phyloP scores from a whole-genome alignment of 2,797 vertebrate genomes.

The Pangasius mekongensis region DNA sequence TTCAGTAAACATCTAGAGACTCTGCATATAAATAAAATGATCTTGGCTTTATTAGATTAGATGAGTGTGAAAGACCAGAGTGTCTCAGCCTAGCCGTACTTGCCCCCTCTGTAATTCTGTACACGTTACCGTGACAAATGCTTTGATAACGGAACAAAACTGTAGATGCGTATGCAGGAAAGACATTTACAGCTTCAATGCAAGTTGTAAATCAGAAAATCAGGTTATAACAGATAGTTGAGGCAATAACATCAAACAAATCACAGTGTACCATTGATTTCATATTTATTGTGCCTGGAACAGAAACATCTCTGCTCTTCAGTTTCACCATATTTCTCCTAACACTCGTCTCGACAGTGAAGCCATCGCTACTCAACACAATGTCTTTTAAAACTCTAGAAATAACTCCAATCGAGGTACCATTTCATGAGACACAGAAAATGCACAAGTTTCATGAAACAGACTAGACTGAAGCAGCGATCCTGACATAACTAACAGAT shows the following conservation, averaged over 20 bases:
- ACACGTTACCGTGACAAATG: neutral
- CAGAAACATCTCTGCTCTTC: slow-evolving; percentile 50
- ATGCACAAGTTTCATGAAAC: slow-evolving; percentile 33
- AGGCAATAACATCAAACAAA: slow-evolving; percentile 5
- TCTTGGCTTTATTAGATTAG: neutral
- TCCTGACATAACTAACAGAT: slow-evolving; percentile 35
- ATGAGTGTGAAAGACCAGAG: slow-evolving; percentile 10
- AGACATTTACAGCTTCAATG: neutral
- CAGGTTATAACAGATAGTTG: neutral
- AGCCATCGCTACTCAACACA: neutral
- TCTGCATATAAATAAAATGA: neutral
- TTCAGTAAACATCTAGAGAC: neutral
- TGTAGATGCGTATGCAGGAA: neutral
- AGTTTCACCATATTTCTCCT: slow-evolving; percentile 49
- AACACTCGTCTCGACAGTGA: neutral
- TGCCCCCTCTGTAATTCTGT: no score
- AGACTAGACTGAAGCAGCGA: slow-evolving; percentile 44
- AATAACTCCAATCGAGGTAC: slow-evolving; percentile 19
- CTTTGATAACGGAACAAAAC: neutral
- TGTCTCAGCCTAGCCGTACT: neutral
- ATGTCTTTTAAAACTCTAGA: neutral
- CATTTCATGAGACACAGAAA: slow-evolving; percentile 31
- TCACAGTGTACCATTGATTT: slow-evolving; percentile 28
- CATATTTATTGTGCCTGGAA: slow-evolving; percentile 69
- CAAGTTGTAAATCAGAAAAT: neutral